Conservation (phyloP, 2,888 invertebrate species). For the Lomographa bimaculata region DNA sequence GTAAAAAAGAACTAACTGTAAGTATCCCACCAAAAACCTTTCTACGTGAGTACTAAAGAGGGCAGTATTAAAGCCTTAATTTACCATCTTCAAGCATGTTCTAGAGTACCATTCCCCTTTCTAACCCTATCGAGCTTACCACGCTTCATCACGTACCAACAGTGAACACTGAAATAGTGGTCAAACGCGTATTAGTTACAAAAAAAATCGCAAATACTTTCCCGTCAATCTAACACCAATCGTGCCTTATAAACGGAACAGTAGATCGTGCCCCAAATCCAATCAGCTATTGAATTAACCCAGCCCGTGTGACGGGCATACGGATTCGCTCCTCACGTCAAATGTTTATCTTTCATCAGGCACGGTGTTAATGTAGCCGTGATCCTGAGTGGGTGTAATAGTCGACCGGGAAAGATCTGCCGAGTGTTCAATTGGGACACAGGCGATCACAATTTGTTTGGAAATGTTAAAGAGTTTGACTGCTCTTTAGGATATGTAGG, state of each 20-base stretch:
- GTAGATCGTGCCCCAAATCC: constrained; percentile 79
- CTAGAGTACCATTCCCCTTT: too few relatives aligned
- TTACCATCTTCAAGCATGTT: too few relatives aligned
- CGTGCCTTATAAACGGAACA: constrained; percentile 59
- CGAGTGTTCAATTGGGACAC: constrained; percentile 44
- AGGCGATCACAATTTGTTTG: constrained; percentile 37
- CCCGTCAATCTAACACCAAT: constrained; percentile 25
- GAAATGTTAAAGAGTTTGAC: constrained; percentile 31
- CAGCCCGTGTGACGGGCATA: constrained; percentile 81
- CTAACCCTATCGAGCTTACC: too few relatives aligned
- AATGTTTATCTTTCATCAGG: constrained; percentile 82
- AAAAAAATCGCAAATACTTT: constrained; percentile 10
- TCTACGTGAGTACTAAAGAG: too few relatives aligned
- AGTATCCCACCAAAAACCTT: too few relatives aligned
- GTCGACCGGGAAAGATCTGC: constrained; percentile 53
- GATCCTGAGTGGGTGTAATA: constrained; percentile 62
- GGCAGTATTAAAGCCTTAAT: too few relatives aligned
- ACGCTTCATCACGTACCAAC: too few relatives aligned
- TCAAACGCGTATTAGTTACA: too few relatives aligned
- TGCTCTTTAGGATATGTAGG: constrained; percentile 33
- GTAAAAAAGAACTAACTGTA: too few relatives aligned
- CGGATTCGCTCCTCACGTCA: constrained; percentile 79
- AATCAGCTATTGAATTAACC: constrained; percentile 83
- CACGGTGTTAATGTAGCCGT: constrained; percentile 72
- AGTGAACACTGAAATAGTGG: too few relatives aligned